These are phyloP conservation scores for Pseudopleuronectes americanus DNA, from an alignment of 2,797 vertebrate genomes.

Conservation along the genomic window DNA sequence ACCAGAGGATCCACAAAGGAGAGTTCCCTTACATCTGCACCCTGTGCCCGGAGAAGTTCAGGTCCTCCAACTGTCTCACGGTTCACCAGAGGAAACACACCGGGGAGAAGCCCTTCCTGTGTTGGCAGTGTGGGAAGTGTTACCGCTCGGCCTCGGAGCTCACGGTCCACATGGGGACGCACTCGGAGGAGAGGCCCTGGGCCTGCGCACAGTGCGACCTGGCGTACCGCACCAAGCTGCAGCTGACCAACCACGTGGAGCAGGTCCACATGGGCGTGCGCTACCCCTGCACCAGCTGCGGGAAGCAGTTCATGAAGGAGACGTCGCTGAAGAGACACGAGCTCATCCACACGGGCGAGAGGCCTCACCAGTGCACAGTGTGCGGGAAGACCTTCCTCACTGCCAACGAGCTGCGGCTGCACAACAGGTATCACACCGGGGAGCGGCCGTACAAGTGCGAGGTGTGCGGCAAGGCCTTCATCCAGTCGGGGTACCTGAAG, in stretches of 20 bases:
- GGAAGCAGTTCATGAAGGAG: slow-evolving; percentile 83
- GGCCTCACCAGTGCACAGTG: slow-evolving; percentile 77
- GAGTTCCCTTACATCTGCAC: slow-evolving; percentile 76
- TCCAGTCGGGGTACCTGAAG: slow-evolving; percentile 81
- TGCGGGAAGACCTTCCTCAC: slow-evolving; percentile 81
- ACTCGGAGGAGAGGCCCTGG: slow-evolving; percentile 78
- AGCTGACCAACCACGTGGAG: slow-evolving; percentile 78
- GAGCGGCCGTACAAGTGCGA: slow-evolving; percentile 81
- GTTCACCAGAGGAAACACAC: slow-evolving; percentile 81
- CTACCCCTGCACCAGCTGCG: slow-evolving; percentile 77
- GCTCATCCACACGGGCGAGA: slow-evolving; percentile 79
- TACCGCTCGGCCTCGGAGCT: slow-evolving; percentile 81
- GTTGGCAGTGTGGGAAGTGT: slow-evolving; percentile 82
- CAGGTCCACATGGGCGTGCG: slow-evolving; percentile 79
- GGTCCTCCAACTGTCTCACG: slow-evolving; percentile 79
- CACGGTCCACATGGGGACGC: slow-evolving; percentile 81
- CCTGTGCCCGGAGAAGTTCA: slow-evolving; percentile 77
- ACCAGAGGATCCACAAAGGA: slow-evolving; percentile 80
- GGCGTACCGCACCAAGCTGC: slow-evolving; percentile 80
- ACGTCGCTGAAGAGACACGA: slow-evolving; percentile 79
- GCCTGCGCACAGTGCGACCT: slow-evolving; percentile 72
- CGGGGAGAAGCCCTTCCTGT: slow-evolving; percentile 80
- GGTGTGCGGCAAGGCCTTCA: slow-evolving; percentile 80
- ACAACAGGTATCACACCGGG: slow-evolving; percentile 80
- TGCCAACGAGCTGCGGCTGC: slow-evolving; percentile 77